Percentiles rank a stretch among this genome's conserved stretches.
These are phyloP conservation scores for Rachycentron canadum DNA, from an alignment of 2,797 vertebrate genomes.

Conservation along the genomic window DNA sequence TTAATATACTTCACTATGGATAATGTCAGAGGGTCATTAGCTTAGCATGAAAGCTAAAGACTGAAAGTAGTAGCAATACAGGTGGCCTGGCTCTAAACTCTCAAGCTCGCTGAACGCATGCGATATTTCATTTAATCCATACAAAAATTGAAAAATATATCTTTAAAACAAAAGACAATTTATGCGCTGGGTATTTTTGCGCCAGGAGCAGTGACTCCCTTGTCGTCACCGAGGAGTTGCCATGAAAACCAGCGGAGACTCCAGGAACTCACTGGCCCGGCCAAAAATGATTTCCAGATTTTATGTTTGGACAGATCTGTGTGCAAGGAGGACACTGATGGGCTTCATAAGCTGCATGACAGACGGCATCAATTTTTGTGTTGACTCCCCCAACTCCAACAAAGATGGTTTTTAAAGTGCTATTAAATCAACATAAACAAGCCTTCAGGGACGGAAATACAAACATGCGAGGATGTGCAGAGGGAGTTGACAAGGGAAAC, in stretches of 20 bases:
- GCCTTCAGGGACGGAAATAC: constrained; percentile 19
- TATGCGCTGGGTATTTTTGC: not conserved
- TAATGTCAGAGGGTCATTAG: not conserved
- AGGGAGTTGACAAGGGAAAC: constrained; percentile 3
- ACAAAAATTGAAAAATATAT: not conserved
- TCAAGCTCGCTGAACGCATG: not conserved
- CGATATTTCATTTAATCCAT: not conserved
- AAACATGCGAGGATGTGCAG: constrained; percentile 5
- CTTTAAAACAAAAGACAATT: not conserved
- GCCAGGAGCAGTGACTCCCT: not conserved
- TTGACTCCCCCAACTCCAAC: constrained; percentile 29
- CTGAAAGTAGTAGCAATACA: not conserved
- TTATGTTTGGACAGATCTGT: not conserved
- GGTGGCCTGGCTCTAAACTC: not conserved
- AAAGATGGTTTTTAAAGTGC: constrained; percentile 39
- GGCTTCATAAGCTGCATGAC: constrained; percentile 35
- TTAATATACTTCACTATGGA: too few relatives aligned
- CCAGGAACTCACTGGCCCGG: not conserved
- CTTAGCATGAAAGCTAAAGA: not conserved
- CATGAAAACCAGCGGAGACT: not conserved
- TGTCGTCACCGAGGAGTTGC: not conserved
- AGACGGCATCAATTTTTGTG: constrained; percentile 40
- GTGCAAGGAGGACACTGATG: constrained; percentile 36
- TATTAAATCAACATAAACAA: constrained; percentile 61
- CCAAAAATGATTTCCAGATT: not conserved